A percentile compares a stretch with the other conserved stretches of the same genome.
Evolutionary conservation across 1,140 invertebrate genomes (phyloP).

Genomic region (Drosophila pruinosa): DNA sequence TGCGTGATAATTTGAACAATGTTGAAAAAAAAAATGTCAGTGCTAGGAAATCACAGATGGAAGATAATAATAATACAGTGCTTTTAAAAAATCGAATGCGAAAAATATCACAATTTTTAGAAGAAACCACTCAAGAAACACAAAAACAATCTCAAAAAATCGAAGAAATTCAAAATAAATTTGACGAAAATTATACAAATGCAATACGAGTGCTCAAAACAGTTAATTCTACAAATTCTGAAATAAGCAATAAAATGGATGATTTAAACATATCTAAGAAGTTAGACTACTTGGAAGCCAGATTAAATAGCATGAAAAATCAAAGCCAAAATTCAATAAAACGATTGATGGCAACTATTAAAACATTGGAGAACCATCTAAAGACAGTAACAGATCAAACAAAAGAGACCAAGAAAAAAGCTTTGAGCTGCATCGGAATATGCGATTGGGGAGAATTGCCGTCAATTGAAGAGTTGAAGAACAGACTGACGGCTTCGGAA

Average conservation of each 20-base stretch:
- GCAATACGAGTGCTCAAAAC: background rate
- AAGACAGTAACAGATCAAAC: background rate
- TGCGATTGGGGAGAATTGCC: conserved; percentile 30
- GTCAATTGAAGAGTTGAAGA: background rate
- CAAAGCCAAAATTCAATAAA: background rate
- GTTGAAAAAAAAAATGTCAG: background rate
- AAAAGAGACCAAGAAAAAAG: background rate
- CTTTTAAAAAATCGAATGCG: background rate
- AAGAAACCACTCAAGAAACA: background rate
- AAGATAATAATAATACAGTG: background rate
- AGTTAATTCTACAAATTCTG: background rate
- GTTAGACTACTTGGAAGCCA: conserved; percentile 6
- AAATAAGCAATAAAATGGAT: background rate
- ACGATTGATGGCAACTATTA: background rate
- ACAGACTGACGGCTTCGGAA: background rate
- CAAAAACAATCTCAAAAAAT: background rate
- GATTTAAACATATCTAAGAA: background rate
- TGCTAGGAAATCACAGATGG: background rate
- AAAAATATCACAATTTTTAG: background rate
- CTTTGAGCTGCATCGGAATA: background rate
- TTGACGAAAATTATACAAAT: background rate
- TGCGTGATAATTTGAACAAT: background rate
- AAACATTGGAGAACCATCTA: background rate
- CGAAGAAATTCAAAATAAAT: background rate
- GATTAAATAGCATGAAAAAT: background rate